These are phyloP conservation scores for Oncorhynchus tshawytscha DNA, from an alignment of 2,113 vertebrate species.

Conservation along the genomic window DNA sequence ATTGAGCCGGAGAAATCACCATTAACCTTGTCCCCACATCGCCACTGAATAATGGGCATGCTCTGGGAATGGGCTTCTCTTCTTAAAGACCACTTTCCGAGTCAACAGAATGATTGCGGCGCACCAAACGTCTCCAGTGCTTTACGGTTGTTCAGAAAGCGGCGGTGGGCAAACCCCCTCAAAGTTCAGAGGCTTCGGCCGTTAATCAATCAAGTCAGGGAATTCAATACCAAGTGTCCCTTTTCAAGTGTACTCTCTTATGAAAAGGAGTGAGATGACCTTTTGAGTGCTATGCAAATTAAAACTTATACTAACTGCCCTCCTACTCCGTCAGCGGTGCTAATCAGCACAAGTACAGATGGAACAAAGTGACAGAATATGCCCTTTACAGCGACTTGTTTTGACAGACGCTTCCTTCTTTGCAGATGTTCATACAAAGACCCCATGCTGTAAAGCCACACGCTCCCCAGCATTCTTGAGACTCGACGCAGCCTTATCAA, in stretches of 20 bases:
- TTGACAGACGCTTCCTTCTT: constrained; percentile 45
- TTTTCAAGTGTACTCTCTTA: constrained; percentile 24
- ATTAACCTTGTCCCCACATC: constrained; percentile 86
- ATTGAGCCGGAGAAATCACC: constrained; percentile 83
- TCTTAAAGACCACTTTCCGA: constrained; percentile 15
- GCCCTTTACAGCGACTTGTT: constrained; percentile 46
- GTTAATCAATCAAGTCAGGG: constrained; percentile 13
- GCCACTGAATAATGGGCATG: constrained; percentile 73
- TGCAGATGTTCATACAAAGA: constrained; percentile 54
- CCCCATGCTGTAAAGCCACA: constrained; percentile 41
- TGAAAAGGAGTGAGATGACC: constrained; percentile 34
- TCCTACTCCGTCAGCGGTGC: constrained; percentile 32
- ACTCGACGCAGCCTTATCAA: constrained; percentile 29
- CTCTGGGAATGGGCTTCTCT: not conserved
- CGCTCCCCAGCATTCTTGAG: constrained; percentile 28
- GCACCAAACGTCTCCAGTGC: not conserved
- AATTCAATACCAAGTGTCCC: constrained; percentile 21
- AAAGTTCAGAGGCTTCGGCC: not conserved
- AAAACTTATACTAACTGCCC: constrained; percentile 30
- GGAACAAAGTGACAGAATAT: constrained; percentile 31
- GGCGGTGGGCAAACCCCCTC: not conserved
- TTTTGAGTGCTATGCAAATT: constrained; percentile 42
- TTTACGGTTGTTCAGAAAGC: not conserved
- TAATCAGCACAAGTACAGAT: constrained; percentile 31
- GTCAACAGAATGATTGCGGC: not conserved